phyloP scores from a whole-genome alignment of 1,140 invertebrate genomes.

The Steinernema feltiae region DNA sequence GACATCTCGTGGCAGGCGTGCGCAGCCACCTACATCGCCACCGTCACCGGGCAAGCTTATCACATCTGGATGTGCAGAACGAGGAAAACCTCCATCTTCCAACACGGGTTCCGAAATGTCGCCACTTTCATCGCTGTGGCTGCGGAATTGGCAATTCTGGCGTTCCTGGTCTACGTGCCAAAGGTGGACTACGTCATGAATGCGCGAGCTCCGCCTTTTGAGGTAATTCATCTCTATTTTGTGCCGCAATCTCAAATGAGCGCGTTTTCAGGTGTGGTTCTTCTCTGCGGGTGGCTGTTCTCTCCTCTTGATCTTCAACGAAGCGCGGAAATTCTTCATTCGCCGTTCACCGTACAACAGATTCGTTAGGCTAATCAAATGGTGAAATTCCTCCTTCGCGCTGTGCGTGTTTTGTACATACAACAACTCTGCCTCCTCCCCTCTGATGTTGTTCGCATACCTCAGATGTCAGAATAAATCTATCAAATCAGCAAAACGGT shows the following conservation, averaged over 20 bases:
- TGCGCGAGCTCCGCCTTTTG: not conserved
- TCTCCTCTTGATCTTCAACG: slow-evolving; percentile 37
- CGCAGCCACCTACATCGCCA: slow-evolving; percentile 34
- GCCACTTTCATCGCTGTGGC: slow-evolving; percentile 50
- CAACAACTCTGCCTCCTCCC: not conserved
- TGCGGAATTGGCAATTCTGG: slow-evolving; percentile 37
- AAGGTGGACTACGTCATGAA: not conserved
- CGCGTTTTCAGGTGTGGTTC: slow-evolving; percentile 25
- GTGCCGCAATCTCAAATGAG: not conserved
- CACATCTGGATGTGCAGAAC: slow-evolving; percentile 38
- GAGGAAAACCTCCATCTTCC: slow-evolving; percentile 29
- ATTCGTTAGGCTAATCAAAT: slow-evolving; percentile 47
- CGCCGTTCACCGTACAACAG: slow-evolving; percentile 45
- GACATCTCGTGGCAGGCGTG: slow-evolving; percentile 30
- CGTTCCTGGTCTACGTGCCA: slow-evolving; percentile 3
- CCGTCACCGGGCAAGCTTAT: slow-evolving; percentile 30
- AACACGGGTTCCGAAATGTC: slow-evolving; percentile 29
- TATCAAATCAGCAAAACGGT: not conserved
- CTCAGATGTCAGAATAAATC: slow-evolving; percentile 8
- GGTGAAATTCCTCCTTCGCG: too few relatives aligned
- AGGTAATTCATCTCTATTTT: too few relatives aligned
- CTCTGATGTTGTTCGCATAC: not conserved
- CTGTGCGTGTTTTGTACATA: not conserved
- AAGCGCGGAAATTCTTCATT: slow-evolving; percentile 40
- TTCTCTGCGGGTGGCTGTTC: slow-evolving; percentile 25